phyloP scores from a whole-genome alignment of 2,113 vertebrate species.

The cat (Felis catus) region DNA sequence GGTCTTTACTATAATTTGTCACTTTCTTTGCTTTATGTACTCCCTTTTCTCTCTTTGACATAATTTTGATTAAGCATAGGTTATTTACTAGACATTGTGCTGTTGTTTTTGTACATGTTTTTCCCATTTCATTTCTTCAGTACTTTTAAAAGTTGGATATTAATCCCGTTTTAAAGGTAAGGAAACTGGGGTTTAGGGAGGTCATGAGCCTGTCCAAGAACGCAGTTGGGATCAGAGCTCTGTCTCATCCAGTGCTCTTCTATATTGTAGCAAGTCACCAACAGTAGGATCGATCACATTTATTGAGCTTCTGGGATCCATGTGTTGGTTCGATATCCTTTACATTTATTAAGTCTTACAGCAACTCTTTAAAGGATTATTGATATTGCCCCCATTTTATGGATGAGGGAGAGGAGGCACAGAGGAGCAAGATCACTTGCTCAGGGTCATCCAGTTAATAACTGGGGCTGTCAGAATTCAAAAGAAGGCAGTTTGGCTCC shows the following conservation, averaged over 20 bases:
- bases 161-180: neutral
- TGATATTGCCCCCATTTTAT: neutral
- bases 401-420: neutral
- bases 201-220: neutral
- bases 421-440: neutral
- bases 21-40: neutral
- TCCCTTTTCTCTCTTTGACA: neutral
- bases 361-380: neutral
- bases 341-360: neutral
- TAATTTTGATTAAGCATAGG: neutral
- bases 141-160: neutral
- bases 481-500: neutral
- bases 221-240: neutral
- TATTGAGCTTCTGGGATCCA: neutral
- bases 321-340: neutral
- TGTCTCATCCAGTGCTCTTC: neutral
- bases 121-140: neutral
- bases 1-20: neutral
- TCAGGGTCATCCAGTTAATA: neutral
- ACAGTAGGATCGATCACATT: neutral
- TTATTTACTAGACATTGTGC: neutral
- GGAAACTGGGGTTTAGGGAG: neutral
- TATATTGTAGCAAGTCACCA: neutral
- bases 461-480: neutral
- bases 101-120: neutral